phyloP scores from a whole-genome alignment of 2,888 invertebrate species.

The Biston stratarius region DNA sequence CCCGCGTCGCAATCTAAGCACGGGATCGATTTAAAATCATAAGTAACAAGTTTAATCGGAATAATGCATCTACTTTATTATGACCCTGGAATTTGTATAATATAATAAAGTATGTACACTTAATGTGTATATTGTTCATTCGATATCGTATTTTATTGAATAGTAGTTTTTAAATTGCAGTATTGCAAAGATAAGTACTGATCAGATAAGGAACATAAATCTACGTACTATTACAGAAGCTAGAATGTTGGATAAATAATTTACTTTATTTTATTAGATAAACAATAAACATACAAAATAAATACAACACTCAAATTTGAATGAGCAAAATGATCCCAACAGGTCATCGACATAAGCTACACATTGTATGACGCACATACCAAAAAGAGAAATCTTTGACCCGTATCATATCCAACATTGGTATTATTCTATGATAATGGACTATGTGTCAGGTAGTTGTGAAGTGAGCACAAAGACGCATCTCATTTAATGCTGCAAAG shows the following conservation, averaged over 20 bases:
- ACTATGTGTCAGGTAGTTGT: slow-evolving; percentile 63
- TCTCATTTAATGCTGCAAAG: slow-evolving; percentile 77
- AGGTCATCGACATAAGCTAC: slow-evolving; percentile 33
- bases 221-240: background rate
- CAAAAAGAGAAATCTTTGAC: slow-evolving; percentile 50
- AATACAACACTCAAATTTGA: background rate
- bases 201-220: slow-evolving; percentile 22
- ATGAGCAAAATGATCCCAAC: slow-evolving; percentile 9
- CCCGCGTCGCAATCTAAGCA: slow-evolving; percentile 64
- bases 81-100: slow-evolving; percentile 30
- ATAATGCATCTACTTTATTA: slow-evolving; percentile 47
- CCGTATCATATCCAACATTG: slow-evolving; percentile 55
- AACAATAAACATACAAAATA: slow-evolving; percentile 2
- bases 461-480: slow-evolving; percentile 68
- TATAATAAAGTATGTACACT: background rate
- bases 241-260: background rate
- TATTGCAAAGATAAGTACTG: slow-evolving; percentile 8
- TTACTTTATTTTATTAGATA: background rate
- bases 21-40: slow-evolving; percentile 67
- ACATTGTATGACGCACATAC: slow-evolving; percentile 28
- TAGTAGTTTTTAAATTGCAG: slow-evolving; percentile 4
- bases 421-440: slow-evolving; percentile 58
- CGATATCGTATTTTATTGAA: slow-evolving; percentile 1
- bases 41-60: slow-evolving; percentile 58
- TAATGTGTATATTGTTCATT: slow-evolving; percentile 3